A percentile compares a stretch with the other conserved stretches of the same genome.
These are phyloP conservation scores for Mycetomoellerius zeteki DNA, from an alignment of 1,140 invertebrate genomes.

Conservation along the genomic window DNA sequence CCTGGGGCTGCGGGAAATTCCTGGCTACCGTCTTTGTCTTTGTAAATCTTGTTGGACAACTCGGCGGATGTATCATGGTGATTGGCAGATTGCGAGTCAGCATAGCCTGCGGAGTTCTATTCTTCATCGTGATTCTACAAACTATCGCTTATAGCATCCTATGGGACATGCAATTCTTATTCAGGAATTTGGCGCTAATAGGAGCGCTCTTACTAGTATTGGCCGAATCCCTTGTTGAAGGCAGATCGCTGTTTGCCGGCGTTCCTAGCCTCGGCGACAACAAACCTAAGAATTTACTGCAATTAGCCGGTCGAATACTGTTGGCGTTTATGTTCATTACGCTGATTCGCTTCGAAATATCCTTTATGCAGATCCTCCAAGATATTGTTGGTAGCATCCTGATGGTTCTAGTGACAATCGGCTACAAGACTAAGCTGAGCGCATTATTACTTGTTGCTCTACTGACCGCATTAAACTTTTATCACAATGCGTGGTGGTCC, in stretches of 20 bases:
- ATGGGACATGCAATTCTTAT: slow-evolving; percentile 99
- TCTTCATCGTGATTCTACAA: slow-evolving; percentile 98
- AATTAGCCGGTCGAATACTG: slow-evolving; percentile 97
- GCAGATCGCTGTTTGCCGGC: slow-evolving; percentile 98
- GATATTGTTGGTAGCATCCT: slow-evolving; percentile 97
- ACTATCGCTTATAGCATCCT: slow-evolving; percentile 99
- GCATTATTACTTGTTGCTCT: slow-evolving; percentile 97
- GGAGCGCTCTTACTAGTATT: slow-evolving; percentile 97
- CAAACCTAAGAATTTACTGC: slow-evolving; percentile 98
- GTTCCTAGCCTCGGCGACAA: slow-evolving; percentile 98
- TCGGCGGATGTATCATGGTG: slow-evolving; percentile 98
- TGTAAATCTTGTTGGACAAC: slow-evolving; percentile 97
- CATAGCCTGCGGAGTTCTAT: slow-evolving; percentile 97
- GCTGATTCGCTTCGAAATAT: slow-evolving; percentile 96
- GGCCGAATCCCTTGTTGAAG: slow-evolving; percentile 97
- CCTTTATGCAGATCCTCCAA: slow-evolving; percentile 93
- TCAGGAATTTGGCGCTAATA: slow-evolving; percentile 97
- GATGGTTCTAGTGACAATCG: slow-evolving; percentile 98
- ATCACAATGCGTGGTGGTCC: slow-evolving; percentile 99
- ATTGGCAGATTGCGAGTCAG: slow-evolving; percentile 96
- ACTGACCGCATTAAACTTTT: slow-evolving; percentile 96
- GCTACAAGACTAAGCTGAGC: slow-evolving; percentile 99
- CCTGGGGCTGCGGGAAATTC: slow-evolving; percentile 98
- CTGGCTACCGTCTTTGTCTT: slow-evolving; percentile 97
- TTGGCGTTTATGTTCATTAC: slow-evolving; percentile 99